A percentile compares a stretch with the other conserved stretches of the same genome.
phyloP scores from a whole-genome alignment of 2,888 invertebrate species.

The Tridacna crocea region DNA sequence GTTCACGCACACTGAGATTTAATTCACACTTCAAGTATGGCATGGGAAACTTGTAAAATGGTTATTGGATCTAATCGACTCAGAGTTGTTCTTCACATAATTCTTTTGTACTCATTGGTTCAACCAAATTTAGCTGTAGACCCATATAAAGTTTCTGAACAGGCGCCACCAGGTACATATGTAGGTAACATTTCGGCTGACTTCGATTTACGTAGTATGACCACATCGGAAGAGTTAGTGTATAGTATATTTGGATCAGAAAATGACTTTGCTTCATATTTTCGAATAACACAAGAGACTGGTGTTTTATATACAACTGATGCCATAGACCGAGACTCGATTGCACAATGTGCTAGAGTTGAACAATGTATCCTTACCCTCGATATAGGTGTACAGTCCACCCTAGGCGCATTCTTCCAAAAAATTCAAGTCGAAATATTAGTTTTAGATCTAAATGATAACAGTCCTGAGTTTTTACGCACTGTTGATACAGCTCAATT shows the following conservation, averaged over 20 bases:
- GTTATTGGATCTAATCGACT: conserved; percentile 1
- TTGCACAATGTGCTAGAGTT: conserved; percentile 61
- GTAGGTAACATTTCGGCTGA: conserved; percentile 70
- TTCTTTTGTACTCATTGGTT: conserved; percentile 25
- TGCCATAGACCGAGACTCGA: conserved; percentile 65
- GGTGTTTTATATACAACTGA: conserved; percentile 63
- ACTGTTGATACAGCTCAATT: conserved; percentile 61
- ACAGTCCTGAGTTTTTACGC: conserved; percentile 69
- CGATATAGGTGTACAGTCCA: conserved; percentile 72
- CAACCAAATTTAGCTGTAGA: not conserved
- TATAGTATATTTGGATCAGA: conserved; percentile 71
- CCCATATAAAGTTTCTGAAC: conserved; percentile 64
- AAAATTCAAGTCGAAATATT: conserved; percentile 70
- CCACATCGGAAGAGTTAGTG: conserved; percentile 63
- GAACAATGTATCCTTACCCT: conserved; percentile 61
- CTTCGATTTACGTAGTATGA: conserved; percentile 61
- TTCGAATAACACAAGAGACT: conserved; percentile 63
- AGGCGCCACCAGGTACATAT: conserved; percentile 49
- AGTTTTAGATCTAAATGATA: conserved; percentile 75
- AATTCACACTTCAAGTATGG: conserved; percentile 20
- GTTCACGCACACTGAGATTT: conserved; percentile 19
- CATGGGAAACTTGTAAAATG: conserved; percentile 26
- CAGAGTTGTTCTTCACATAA: not conserved
- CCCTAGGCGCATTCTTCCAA: conserved; percentile 68
- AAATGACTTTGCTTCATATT: conserved; percentile 66